A percentile compares a stretch with the other conserved stretches of the same genome.
phyloP scores from a whole-genome alignment of 1,140 invertebrate genomes.

The Drosophila tropicalis region DNA sequence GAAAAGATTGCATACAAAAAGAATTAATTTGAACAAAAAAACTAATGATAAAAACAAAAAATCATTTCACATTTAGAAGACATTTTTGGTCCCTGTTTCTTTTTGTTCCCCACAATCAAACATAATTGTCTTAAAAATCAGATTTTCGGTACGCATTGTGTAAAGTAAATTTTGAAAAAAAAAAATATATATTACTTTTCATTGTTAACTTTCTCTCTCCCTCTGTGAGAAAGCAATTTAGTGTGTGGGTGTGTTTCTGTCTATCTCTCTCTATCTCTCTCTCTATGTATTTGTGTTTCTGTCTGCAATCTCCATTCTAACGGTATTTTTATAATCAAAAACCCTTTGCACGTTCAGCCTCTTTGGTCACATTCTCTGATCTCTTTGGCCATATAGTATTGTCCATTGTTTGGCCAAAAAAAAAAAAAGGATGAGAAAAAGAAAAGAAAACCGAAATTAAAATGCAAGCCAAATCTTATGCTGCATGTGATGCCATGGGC shows the following conservation, averaged over 20 bases:
- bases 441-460: constrained; percentile 38
- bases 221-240: not conserved
- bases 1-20: no score
- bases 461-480: constrained; percentile 56
- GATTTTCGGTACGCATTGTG: constrained; percentile 16
- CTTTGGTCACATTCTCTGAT: constrained; percentile 39
- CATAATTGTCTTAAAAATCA: constrained; percentile 7
- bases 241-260: not conserved
- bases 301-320: constrained; percentile 6
- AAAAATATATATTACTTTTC: not conserved
- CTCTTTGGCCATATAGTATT: constrained; percentile 16
- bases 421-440: constrained; percentile 9
- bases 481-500: constrained; percentile 42
- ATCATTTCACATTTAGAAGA: not conserved
- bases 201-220: not conserved
- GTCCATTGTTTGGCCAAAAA: constrained; percentile 37
- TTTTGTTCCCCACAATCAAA: not conserved
- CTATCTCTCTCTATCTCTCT: not conserved
- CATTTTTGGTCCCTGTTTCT: not conserved
- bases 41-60: not conserved
- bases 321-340: constrained; percentile 51
- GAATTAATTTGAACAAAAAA: no score
- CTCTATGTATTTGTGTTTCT: no score
- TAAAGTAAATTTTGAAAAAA: not conserved
- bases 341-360: constrained; percentile 52